Base-by-base conservation (phyloP, 2,113 vertebrate genomes). In the Centropristis striata region DNA sequence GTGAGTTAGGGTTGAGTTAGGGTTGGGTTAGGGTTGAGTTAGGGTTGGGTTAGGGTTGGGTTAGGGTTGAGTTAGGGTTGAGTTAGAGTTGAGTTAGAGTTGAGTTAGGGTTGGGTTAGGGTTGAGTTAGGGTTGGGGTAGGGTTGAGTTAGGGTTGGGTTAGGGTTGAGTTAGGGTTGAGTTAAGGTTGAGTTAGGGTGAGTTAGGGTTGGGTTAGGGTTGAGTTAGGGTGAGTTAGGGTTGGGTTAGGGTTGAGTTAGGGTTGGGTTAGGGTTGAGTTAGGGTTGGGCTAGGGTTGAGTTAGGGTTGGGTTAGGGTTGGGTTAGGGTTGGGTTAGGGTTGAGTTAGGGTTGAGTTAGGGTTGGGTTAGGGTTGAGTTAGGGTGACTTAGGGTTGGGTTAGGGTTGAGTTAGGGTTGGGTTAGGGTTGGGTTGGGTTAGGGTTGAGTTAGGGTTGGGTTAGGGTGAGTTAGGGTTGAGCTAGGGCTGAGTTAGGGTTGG, bases 291-390 rank as follows among this genome's bases (percentile, higher is more conserved):
- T 71, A 97, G 81, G 36, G n/a, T n/a, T n/a, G n/a, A n/a, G n/a
- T n/a, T n/a, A n/a, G n/a, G 1, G 36, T 1, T 5, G 9, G 23
- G 23, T 82, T 83, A 90, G 0, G 83, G 91, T 11, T 86, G 80
- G 1, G 93, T 96, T 71, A 97, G 81, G 36, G 36, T 1, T 5
- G 9, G 23, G 23, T 82, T 83, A 90, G 0, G 83, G 91, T 11
- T 86, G 80, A 1, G 93, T 96, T 71, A 97, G 81, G 36, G 36
- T 1, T 5, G 9, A 23, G 23, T 82, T 83, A 90, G 0, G 83
- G 91, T 11, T 86, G 80, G 1, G 93, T 96, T 71, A 97, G 81
- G 36, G n/a, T n/a, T n/a, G n/a, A n/a, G n/a, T n/a, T n/a, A n/a
- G n/a, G n/a, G n/a, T n/a, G n/a, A n/a, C n/a, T n/a, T n/a, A n/a